These are phyloP conservation scores for Belonocnema kinseyi DNA, from an alignment of 1,140 invertebrate genomes.

Conservation along the genomic window DNA sequence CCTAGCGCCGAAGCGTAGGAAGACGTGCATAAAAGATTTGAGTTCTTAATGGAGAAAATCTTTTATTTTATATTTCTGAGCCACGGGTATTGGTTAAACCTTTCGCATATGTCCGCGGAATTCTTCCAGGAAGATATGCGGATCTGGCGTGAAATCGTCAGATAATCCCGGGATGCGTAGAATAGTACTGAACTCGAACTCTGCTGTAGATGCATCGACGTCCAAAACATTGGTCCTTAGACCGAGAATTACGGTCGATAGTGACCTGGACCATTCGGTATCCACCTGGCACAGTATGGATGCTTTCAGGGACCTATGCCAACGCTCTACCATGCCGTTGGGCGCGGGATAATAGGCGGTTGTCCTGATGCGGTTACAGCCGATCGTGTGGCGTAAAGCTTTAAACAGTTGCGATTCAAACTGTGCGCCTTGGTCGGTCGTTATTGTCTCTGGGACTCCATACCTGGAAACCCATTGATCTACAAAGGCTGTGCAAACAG, in stretches of 20 bases:
- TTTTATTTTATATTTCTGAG: constrained; percentile 36
- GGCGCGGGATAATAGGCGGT: constrained; percentile 47
- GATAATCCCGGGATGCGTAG: constrained; percentile 60
- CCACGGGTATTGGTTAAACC: constrained; percentile 31
- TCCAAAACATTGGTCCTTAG: constrained; percentile 38
- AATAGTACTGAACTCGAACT: constrained; percentile 59
- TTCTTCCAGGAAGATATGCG: no score
- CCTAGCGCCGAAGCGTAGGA: no score
- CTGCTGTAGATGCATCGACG: constrained; percentile 52
- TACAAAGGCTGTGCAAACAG: no score
- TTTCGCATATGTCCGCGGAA: no score
- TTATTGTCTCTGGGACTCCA: no score
- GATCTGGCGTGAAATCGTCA: constrained; percentile 37
- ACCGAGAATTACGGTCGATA: no score
- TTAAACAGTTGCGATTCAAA: constrained; percentile 27
- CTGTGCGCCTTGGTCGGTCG: constrained; percentile 1
- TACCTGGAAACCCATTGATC: no score
- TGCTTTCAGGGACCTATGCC: constrained; percentile 43
- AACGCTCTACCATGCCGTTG: constrained; percentile 44
- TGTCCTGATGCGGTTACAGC: not conserved
- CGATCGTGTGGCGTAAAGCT: not conserved
- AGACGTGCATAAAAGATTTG: constrained; percentile 43
- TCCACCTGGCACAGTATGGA: no score
- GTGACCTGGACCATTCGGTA: no score
- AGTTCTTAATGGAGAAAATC: constrained; percentile 44